Evolutionary conservation across 2,888 invertebrate genomes (phyloP).

Genomic region (Mythimna ferrago): DNA sequence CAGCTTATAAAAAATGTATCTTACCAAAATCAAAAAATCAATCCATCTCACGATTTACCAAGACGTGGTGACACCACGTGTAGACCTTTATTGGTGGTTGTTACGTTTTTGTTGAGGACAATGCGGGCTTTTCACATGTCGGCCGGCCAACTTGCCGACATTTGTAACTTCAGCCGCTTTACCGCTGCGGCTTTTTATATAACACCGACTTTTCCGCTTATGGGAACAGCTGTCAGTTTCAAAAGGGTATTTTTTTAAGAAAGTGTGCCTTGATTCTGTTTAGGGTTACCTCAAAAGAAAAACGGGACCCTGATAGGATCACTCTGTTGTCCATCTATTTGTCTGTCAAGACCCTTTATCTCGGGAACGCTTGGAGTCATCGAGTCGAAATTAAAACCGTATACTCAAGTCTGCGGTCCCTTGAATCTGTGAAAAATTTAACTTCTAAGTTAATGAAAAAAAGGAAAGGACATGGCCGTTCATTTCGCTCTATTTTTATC

Average conservation of each 20-base stretch:
- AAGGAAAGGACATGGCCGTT: too few species aligned
- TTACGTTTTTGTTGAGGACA: slow-evolving; percentile 64
- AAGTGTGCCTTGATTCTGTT: not conserved
- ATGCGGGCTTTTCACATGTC: slow-evolving; percentile 66
- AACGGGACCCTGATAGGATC: too few species aligned
- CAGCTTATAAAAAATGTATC: not conserved
- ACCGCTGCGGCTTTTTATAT: slow-evolving; percentile 52
- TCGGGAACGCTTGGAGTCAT: too few species aligned
- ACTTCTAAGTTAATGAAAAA: too few species aligned
- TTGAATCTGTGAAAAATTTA: too few species aligned
- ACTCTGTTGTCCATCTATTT: too few species aligned
- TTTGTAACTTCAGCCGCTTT: slow-evolving; percentile 57
- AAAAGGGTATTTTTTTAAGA: slow-evolving; percentile 34
- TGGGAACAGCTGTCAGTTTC: slow-evolving; percentile 49
- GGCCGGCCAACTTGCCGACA: slow-evolving; percentile 50
- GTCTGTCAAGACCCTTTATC: too few species aligned
- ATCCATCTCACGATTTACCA: slow-evolving; percentile 7
- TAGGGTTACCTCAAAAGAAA: too few species aligned
- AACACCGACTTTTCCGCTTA: slow-evolving; percentile 52
- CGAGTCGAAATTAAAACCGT: too few species aligned
- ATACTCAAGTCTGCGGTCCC: too few species aligned
- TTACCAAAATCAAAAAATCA: not conserved
- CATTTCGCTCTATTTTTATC: too few species aligned
- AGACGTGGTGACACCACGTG: slow-evolving; percentile 41
- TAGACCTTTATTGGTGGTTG: slow-evolving; percentile 67